phyloP scores from a whole-genome alignment of 2,113 vertebrate genomes.

The Alligator mississippiensis region DNA sequence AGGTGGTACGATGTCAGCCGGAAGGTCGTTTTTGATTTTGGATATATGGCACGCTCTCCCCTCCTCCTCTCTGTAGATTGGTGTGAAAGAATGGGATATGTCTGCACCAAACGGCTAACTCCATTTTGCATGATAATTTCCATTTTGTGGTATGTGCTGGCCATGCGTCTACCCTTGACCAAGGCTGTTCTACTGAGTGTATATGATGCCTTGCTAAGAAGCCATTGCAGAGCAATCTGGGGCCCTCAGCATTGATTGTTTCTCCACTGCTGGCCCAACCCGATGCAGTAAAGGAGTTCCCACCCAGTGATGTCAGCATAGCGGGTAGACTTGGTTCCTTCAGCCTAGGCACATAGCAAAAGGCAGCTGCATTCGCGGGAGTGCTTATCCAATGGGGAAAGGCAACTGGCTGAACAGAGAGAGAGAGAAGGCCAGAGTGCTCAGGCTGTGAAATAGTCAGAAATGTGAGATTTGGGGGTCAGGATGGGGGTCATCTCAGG shows the following conservation, averaged over 20 bases:
- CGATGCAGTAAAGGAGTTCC: rapidly evolving
- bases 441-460: rapidly evolving
- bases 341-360: not conserved
- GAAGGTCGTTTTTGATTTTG: not conserved
- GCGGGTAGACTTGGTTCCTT: not conserved
- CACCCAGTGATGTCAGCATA: not conserved
- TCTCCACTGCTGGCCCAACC: not conserved
- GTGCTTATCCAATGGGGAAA: not conserved
- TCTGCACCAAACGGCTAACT: not conserved
- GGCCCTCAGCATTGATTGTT: not conserved
- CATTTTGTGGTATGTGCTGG: not conserved
- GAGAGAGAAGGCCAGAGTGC: not conserved
- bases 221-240: rapidly evolving
- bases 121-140: not conserved
- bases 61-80: not conserved
- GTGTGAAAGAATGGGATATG: not conserved
- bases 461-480: not conserved
- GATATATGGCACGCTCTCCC: not conserved
- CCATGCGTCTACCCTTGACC: not conserved
- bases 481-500: not conserved
- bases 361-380: not conserved
- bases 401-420: not conserved
- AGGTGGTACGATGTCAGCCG: not conserved
- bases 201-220: rapidly evolving
- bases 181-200: rapidly evolving